Evolutionary conservation across 2,888 invertebrate genomes (phyloP).

Genomic region (Oscheius sp.): DNA sequence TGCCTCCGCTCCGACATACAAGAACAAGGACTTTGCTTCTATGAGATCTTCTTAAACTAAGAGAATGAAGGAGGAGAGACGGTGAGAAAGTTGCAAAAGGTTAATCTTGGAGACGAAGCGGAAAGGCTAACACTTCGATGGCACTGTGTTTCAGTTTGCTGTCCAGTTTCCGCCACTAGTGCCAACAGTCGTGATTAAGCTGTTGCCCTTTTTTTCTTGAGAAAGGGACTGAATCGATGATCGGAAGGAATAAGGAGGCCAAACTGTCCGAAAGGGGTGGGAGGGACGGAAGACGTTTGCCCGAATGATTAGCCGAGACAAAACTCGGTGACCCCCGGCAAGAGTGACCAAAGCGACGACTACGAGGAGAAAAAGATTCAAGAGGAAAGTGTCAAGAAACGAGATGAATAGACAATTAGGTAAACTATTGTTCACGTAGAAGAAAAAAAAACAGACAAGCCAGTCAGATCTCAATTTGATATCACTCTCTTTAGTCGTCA

Average conservation of each 20-base stretch:
- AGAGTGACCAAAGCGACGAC: constrained; percentile 3
- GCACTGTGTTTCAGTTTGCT: constrained; percentile 21
- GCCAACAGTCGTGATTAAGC: neutral
- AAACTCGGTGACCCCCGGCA: constrained; percentile 24
- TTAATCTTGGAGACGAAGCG: neutral
- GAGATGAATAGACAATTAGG: neutral
- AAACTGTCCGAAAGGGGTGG: neutral
- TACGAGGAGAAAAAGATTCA: neutral
- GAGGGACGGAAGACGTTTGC: constrained; percentile 25
- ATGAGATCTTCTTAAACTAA: neutral
- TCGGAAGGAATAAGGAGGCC: neutral
- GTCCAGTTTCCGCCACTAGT: constrained; percentile 13
- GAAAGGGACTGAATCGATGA: neutral
- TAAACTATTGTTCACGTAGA: too few relatives aligned
- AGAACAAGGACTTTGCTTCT: neutral
- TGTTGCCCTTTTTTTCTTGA: neutral
- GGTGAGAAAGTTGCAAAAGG: constrained; percentile 10
- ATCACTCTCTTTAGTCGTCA: too few relatives aligned
- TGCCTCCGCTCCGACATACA: constrained; percentile 38
- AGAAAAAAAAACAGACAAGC: too few relatives aligned
- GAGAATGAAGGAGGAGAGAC: neutral
- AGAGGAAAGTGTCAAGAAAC: neutral
- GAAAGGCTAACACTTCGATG: neutral
- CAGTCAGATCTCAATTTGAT: too few relatives aligned
- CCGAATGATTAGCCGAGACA: constrained; percentile 30